Evolutionary conservation across 2,797 vertebrate genomes (phyloP).

Genomic region (Platalea minor): DNA sequence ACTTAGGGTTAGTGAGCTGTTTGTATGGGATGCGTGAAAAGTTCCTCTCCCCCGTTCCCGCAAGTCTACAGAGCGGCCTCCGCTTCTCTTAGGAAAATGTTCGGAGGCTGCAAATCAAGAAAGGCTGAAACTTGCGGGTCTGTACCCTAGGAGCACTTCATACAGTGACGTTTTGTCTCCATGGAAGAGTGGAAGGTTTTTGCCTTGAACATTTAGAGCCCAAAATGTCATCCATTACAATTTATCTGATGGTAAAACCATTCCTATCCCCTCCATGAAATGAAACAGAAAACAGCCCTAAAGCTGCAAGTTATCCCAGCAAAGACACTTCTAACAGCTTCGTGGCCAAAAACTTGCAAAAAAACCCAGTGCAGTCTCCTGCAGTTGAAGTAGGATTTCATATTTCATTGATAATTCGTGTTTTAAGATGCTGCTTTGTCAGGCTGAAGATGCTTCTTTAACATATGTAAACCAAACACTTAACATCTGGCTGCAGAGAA

Average conservation of each 20-base stretch:
- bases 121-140: not conserved
- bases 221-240: not conserved
- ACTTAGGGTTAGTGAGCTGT: not conserved
- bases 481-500: not conserved
- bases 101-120: not conserved
- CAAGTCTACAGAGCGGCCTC: not conserved
- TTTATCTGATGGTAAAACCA: not conserved
- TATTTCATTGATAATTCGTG: not conserved
- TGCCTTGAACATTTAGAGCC: not conserved
- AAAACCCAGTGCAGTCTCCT: not conserved
- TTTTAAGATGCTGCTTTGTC: not conserved
- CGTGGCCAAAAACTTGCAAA: not conserved
- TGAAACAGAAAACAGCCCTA: not conserved
- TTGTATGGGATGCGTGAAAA: rapidly evolving
- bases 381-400: not conserved
- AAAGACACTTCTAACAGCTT: not conserved
- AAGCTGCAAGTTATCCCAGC: not conserved
- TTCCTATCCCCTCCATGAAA: not conserved
- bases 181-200: not conserved
- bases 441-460: not conserved
- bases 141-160: not conserved
- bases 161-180: not conserved
- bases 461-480: not conserved
- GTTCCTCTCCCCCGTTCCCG: not conserved
- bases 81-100: not conserved